Percentiles rank a stretch among this genome's conserved stretches.
phyloP scores from a whole-genome alignment of 92 coral and sea anemone species.

The Epizoanthus fatuus region DNA sequence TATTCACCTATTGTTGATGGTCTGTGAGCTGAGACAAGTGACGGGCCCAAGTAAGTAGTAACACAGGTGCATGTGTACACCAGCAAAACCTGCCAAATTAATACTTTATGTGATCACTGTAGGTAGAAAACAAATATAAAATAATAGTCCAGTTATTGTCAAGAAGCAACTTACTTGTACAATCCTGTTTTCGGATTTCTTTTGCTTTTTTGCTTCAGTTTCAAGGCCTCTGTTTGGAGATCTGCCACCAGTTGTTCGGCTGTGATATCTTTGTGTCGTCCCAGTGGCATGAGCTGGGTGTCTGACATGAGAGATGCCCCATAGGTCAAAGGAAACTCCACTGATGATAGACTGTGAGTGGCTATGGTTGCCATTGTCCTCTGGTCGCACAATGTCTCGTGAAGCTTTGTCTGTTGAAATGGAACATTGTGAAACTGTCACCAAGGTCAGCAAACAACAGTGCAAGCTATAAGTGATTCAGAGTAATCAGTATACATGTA shows the following conservation, averaged over 20 bases:
- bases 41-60: no score
- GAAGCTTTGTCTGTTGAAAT: slow-evolving; percentile 86
- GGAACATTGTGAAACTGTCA: neutral
- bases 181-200: slow-evolving; percentile 95
- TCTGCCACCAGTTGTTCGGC: slow-evolving; percentile 85
- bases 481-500: no score
- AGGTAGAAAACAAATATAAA: no score
- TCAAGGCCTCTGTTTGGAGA: slow-evolving; percentile 87
- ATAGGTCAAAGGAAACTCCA: slow-evolving; percentile 86
- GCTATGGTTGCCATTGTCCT: slow-evolving; percentile 96
- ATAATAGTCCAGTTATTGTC: no score
- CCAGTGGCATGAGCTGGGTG: slow-evolving; percentile 83
- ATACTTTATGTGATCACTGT: no score
- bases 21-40: no score
- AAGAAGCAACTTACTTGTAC: slow-evolving; percentile 76
- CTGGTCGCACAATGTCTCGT: slow-evolving; percentile 92
- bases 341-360: slow-evolving; percentile 81
- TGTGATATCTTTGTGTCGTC: slow-evolving; percentile 79
- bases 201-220: slow-evolving; percentile 87
- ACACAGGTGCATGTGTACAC: no score
- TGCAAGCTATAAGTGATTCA: neutral
- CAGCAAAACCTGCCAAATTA: no score
- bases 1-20: no score
- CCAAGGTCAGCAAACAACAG: neutral
- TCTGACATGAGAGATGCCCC: slow-evolving; percentile 76